Evolutionary conservation across 2,113 vertebrate genomes (phyloP).

Genomic region (Triplophysa siluroides): DNA sequence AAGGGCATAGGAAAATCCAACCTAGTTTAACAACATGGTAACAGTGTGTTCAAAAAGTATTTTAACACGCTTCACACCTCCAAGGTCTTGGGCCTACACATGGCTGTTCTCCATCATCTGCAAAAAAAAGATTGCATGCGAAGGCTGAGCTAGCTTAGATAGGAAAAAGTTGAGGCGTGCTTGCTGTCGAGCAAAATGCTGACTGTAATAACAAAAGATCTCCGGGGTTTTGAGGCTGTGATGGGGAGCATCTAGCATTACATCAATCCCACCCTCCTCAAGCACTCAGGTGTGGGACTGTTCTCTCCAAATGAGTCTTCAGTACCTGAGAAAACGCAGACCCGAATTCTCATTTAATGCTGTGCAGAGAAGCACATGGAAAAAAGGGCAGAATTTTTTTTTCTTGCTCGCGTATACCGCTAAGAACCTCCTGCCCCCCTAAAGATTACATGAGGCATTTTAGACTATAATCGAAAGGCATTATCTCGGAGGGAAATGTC

Average conservation of each 20-base stretch:
- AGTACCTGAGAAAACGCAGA: slow-evolving; percentile 40
- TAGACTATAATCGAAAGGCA: slow-evolving; percentile 41
- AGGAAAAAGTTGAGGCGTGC: slow-evolving; percentile 16
- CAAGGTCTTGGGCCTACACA: not conserved
- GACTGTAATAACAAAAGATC: slow-evolving; percentile 42
- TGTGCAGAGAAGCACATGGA: not conserved
- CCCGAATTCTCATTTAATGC: slow-evolving; percentile 15
- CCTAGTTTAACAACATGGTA: not conserved
- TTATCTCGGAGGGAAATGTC: slow-evolving; percentile 53
- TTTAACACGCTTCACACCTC: slow-evolving; percentile 12
- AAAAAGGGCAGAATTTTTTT: not conserved
- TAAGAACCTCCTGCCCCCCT: not conserved
- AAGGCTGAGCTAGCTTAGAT: slow-evolving; percentile 29
- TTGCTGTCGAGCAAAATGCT: slow-evolving; percentile 15
- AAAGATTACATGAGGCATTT: slow-evolving; percentile 43
- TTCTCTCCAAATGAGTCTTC: slow-evolving; percentile 16
- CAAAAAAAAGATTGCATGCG: slow-evolving; percentile 17
- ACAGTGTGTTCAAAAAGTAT: not conserved
- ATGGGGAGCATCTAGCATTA: slow-evolving; percentile 22
- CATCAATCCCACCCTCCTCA: not conserved
- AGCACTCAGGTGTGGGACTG: slow-evolving; percentile 13
- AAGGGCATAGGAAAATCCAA: too few species aligned
- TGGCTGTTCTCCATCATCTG: slow-evolving; percentile 11
- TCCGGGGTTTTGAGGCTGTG: not conserved
- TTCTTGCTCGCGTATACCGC: not conserved